A percentile compares a stretch with the other conserved stretches of the same genome.
These are phyloP conservation scores for Drosophila kuntzei DNA, from an alignment of 2,888 invertebrate species.

Conservation along the genomic window DNA sequence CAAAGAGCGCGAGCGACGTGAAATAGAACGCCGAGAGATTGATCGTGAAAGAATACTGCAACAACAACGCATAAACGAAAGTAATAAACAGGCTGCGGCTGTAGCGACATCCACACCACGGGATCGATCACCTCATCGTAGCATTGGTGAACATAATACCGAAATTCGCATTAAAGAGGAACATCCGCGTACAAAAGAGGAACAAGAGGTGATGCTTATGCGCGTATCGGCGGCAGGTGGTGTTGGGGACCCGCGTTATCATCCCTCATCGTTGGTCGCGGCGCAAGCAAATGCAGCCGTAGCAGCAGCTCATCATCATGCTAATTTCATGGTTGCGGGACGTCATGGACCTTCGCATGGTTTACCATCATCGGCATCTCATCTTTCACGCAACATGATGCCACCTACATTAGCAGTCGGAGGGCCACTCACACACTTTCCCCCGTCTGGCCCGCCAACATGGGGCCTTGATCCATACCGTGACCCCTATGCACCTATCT, in stretches of 20 bases:
- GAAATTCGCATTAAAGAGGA: slow-evolving; percentile 88
- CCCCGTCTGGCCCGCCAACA: slow-evolving; percentile 87
- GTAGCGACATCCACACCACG: slow-evolving; percentile 84
- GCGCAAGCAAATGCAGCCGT: slow-evolving; percentile 84
- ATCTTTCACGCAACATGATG: slow-evolving; percentile 87
- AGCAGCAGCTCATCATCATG: slow-evolving; percentile 84
- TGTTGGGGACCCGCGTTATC: slow-evolving; percentile 87
- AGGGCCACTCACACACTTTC: slow-evolving; percentile 87
- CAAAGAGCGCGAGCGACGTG: slow-evolving; percentile 87
- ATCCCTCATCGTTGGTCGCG: slow-evolving; percentile 85
- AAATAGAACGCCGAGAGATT: slow-evolving; percentile 87
- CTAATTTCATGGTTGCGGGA: slow-evolving; percentile 85
- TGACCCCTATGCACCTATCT: slow-evolving; percentile 88
- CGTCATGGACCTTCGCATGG: slow-evolving; percentile 86
- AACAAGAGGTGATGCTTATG: slow-evolving; percentile 86
- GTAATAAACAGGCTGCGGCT: slow-evolving; percentile 85
- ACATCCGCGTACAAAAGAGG: slow-evolving; percentile 86
- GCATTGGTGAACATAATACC: slow-evolving; percentile 86
- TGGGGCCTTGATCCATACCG: slow-evolving; percentile 89
- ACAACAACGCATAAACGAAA: slow-evolving; percentile 86
- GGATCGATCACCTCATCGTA: slow-evolving; percentile 92
- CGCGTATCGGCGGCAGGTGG: slow-evolving; percentile 75
- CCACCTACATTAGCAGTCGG: slow-evolving; percentile 86
- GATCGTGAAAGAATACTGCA: slow-evolving; percentile 88
- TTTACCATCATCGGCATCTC: slow-evolving; percentile 86